phyloP scores from a whole-genome alignment of 1,140 invertebrate species.

The Caenorhabditis briggsae region DNA sequence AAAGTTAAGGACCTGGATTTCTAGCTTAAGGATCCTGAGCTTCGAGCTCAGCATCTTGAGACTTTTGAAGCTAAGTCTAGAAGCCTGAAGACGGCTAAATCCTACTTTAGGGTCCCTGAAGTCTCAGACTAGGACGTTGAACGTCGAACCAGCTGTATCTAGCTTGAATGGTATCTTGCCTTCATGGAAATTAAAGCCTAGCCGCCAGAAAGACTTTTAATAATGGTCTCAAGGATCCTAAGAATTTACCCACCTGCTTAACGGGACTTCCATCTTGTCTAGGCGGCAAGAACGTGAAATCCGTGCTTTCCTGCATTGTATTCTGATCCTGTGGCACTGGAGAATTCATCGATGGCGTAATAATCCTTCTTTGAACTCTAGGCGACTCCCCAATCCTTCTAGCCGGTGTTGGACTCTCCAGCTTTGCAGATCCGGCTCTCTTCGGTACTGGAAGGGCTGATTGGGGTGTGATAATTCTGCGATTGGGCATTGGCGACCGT shows the following conservation, averaged over 20 bases:
- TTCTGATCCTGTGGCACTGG: not conserved
- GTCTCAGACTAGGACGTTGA: too few relatives aligned
- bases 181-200: too few relatives aligned
- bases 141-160: too few relatives aligned
- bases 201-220: too few relatives aligned
- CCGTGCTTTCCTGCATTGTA: constrained; percentile 72
- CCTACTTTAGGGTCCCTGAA: too few relatives aligned
- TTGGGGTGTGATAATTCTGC: constrained; percentile 53
- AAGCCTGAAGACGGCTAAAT: too few relatives aligned
- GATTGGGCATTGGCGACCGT: constrained; percentile 52
- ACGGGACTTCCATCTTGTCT: constrained; percentile 63
- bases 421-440: constrained; percentile 11
- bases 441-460: constrained; percentile 45
- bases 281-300: constrained; percentile 77
- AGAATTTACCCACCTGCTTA: constrained; percentile 69
- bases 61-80: too few relatives aligned
- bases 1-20: too few relatives aligned
- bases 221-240: not conserved
- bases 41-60: too few relatives aligned
- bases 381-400: constrained; percentile 50
- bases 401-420: constrained; percentile 44
- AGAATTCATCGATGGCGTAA: constrained; percentile 28
- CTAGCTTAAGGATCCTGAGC: too few relatives aligned
- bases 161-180: too few relatives aligned
- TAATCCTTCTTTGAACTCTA: constrained; percentile 1